Percentiles rank a stretch among this genome's conserved stretches.
Conservation (phyloP, 1,140 invertebrate genomes). For the Phymastichus coffea region DNA sequence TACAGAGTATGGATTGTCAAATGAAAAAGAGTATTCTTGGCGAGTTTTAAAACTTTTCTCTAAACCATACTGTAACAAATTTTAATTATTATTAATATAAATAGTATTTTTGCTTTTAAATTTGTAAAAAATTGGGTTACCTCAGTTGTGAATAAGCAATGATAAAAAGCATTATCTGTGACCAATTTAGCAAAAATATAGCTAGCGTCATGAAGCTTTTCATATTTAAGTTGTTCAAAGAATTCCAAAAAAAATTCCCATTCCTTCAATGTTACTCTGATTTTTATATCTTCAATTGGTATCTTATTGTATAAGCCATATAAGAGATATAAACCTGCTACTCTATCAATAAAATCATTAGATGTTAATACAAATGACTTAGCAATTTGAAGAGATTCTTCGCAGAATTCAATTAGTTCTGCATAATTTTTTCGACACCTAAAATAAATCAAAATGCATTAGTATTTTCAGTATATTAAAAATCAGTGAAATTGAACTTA, state of each 20-base stretch:
- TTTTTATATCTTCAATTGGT: slow-evolving; percentile 43
- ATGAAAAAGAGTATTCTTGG: slow-evolving; percentile 18
- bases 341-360: slow-evolving; percentile 39
- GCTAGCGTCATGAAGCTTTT: slow-evolving; percentile 47
- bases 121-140: slow-evolving; percentile 33
- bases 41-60: slow-evolving; percentile 36
- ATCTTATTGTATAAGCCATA: slow-evolving; percentile 52
- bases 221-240: slow-evolving; percentile 38
- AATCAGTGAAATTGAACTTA: slow-evolving; percentile 5
- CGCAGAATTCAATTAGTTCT: slow-evolving; percentile 48
- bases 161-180: slow-evolving; percentile 41
- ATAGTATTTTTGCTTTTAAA: slow-evolving; percentile 2
- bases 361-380: slow-evolving; percentile 45
- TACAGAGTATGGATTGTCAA: slow-evolving; percentile 37
- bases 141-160: slow-evolving; percentile 43
- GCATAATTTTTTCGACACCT: slow-evolving; percentile 39
- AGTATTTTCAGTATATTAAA: background rate
- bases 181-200: slow-evolving; percentile 50
- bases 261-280: slow-evolving; percentile 44
- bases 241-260: slow-evolving; percentile 43
- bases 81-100: slow-evolving; percentile 1
- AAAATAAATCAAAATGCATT: slow-evolving; percentile 20
- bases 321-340: slow-evolving; percentile 49
- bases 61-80: slow-evolving; percentile 41
- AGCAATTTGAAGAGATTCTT: slow-evolving; percentile 45